These are phyloP conservation scores for Gobiocypris rarus DNA, from an alignment of 2,113 vertebrate species.

Conservation along the genomic window DNA sequence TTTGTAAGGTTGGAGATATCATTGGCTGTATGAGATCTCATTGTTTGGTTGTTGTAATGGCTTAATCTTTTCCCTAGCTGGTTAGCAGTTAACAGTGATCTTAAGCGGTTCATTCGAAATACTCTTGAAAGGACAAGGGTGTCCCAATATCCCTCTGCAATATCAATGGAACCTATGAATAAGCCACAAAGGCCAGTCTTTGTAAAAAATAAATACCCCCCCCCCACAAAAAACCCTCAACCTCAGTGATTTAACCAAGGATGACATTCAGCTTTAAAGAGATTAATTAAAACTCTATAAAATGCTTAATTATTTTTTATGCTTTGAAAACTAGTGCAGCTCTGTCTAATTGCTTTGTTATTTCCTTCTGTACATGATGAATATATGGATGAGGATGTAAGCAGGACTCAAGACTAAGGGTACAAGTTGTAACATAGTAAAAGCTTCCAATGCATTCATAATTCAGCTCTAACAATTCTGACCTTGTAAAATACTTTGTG, in stretches of 20 bases:
- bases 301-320: background rate
- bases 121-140: constrained; percentile 49
- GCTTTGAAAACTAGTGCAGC: constrained; percentile 15
- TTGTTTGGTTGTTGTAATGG: background rate
- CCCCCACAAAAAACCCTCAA: background rate
- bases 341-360: constrained; percentile 47
- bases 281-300: constrained; percentile 8
- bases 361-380: constrained; percentile 51
- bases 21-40: background rate
- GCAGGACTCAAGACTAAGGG: constrained; percentile 48
- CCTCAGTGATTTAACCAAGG: background rate
- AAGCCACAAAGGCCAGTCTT: constrained; percentile 46
- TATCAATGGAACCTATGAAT: constrained; percentile 35
- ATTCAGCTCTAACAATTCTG: background rate
- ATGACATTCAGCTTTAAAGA: constrained; percentile 9
- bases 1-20: background rate
- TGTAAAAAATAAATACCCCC: background rate
- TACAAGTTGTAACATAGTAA: constrained; percentile 35
- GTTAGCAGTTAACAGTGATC: background rate
- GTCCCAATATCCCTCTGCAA: constrained; percentile 35
- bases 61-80: constrained; percentile 21
- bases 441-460: constrained; percentile 22
- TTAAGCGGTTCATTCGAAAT: constrained; percentile 43
- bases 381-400: constrained; percentile 60
- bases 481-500: constrained; percentile 1